Percentiles rank a stretch among this genome's conserved stretches.
These are phyloP conservation scores for Euwallacea fornicatus DNA, from an alignment of 1,140 invertebrate genomes.

Conservation along the genomic window DNA sequence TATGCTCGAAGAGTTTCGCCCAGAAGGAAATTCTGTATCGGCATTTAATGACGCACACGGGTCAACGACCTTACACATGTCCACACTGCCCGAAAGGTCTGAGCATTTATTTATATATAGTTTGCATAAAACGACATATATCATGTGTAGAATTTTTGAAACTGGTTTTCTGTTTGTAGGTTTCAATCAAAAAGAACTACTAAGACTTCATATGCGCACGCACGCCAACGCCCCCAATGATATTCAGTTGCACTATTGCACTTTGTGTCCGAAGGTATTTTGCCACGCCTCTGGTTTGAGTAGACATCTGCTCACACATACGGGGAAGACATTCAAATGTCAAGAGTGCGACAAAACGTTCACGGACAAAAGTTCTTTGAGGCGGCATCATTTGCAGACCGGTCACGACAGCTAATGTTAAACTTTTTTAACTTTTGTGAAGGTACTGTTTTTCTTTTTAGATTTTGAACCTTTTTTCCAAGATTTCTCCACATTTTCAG, in stretches of 20 bases:
- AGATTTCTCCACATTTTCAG: too few relatives aligned
- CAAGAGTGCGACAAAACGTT: slow-evolving; percentile 68
- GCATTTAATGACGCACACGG: slow-evolving; percentile 84
- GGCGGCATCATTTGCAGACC: slow-evolving; percentile 58
- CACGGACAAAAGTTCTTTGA: slow-evolving; percentile 69
- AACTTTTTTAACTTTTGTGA: not conserved
- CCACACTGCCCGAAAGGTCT: slow-evolving; percentile 67
- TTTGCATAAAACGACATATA: too few relatives aligned
- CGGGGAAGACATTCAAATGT: slow-evolving; percentile 67
- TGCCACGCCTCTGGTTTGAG: slow-evolving; percentile 70
- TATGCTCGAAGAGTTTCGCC: slow-evolving; percentile 73
- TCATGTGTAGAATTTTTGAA: too few relatives aligned
- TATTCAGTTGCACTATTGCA: slow-evolving; percentile 66
- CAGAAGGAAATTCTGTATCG: slow-evolving; percentile 79
- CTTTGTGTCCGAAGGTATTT: slow-evolving; percentile 68
- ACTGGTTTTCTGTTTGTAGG: slow-evolving; percentile 37
- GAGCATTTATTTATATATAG: too few relatives aligned
- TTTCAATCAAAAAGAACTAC: slow-evolving; percentile 70
- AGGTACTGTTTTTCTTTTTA: not conserved
- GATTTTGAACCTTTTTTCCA: too few relatives aligned
- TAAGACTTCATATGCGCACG: slow-evolving; percentile 64
- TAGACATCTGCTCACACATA: slow-evolving; percentile 70
- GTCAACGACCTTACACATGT: slow-evolving; percentile 80
- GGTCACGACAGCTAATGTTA: slow-evolving; percentile 13
- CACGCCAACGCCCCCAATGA: slow-evolving; percentile 62